A percentile compares a stretch with the other conserved stretches of the same genome.
phyloP scores from a whole-genome alignment of 1,140 invertebrate species.

The Tachypleus tridentatus region DNA sequence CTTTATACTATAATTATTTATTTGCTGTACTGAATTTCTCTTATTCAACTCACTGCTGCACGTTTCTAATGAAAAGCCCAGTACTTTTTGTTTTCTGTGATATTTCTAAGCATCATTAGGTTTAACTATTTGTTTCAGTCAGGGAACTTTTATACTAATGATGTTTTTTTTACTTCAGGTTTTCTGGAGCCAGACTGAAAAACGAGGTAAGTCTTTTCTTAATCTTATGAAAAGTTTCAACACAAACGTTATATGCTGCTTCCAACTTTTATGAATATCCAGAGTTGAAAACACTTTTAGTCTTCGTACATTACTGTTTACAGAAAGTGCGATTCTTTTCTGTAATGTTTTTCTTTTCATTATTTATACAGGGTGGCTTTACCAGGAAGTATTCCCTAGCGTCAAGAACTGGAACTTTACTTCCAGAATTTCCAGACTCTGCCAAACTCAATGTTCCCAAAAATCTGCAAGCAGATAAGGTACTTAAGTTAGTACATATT shows the following conservation, averaged over 20 bases:
- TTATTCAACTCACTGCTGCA: too few species aligned
- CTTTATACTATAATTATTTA: too few species aligned
- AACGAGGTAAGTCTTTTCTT: conserved; percentile 6
- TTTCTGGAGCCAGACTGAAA: conserved; percentile 4
- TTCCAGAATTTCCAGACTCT: conserved; percentile 11
- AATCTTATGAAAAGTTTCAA: too few species aligned
- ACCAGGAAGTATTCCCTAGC: conserved; percentile 1
- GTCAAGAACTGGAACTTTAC: conserved; percentile 9
- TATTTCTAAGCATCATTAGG: too few species aligned
- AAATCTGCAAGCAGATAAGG: conserved; percentile 3
- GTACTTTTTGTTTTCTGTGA: too few species aligned
- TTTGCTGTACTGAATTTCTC: too few species aligned
- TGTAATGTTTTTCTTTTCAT: conserved; percentile 1
- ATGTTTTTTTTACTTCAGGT: conserved; percentile 5
- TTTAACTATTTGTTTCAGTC: too few species aligned
- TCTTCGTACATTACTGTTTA: not conserved
- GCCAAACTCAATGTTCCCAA: conserved; percentile 2
- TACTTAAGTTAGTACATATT: not conserved
- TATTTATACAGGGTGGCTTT: conserved; percentile 2
- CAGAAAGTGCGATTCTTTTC: not conserved
- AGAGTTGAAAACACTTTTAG: too few species aligned
- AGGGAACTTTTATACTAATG: too few species aligned
- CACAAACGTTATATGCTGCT: too few species aligned
- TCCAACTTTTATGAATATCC: too few species aligned
- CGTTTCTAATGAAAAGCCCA: too few species aligned